Evolutionary conservation across 1,140 invertebrate genomes (phyloP), one percentile per base, ranked within the genome.

Genomic region (Magallana angulata): DNA sequence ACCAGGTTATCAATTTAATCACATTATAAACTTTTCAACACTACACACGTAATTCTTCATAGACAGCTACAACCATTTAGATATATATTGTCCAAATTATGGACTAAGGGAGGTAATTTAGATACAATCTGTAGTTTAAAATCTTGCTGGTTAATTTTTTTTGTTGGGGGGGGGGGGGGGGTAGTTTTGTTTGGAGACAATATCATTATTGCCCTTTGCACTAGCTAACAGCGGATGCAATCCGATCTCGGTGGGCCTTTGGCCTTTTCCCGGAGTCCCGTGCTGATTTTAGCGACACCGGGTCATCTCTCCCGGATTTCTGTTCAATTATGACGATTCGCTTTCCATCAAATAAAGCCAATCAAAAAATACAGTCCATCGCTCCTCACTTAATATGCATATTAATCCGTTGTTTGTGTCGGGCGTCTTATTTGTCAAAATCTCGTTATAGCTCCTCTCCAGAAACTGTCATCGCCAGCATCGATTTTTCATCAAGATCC

Each of bases 391-490:
- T 76, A 76, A 76, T 76, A 76, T 76, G 68, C 68, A 76, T 76
- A 76, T 76, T 76, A 76, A 76, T 76, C 68, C 68, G 68, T 76
- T 76, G 68, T 76, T 76, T 76, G 68, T 76, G 68, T 76, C 68
- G 24, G 68, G 68, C 68, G 68, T 76, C 68, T 76, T 76, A 76
- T 76, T 76, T 76, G 68, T 76, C 68, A 76, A 76, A 76, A 76
- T 76, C 68, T 76, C 68, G 68, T 76, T 76, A 76, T 76, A 76
- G 68, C 12, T 76, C 68, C 68, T 76, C 68, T 76, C 68, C 18
- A 30, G 24, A 76, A 76, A 76, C 68, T 76, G 68, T 76, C 68
- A 76, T 76, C 68, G 24, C 68, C 68, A 36, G 68, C 30, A 76
- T 76, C 68, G 68, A 76, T 76, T 76, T 76, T 76, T 76, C 68